Evolutionary conservation across 2,888 invertebrate species (phyloP).

Genomic region (Chironomus tentans): DNA sequence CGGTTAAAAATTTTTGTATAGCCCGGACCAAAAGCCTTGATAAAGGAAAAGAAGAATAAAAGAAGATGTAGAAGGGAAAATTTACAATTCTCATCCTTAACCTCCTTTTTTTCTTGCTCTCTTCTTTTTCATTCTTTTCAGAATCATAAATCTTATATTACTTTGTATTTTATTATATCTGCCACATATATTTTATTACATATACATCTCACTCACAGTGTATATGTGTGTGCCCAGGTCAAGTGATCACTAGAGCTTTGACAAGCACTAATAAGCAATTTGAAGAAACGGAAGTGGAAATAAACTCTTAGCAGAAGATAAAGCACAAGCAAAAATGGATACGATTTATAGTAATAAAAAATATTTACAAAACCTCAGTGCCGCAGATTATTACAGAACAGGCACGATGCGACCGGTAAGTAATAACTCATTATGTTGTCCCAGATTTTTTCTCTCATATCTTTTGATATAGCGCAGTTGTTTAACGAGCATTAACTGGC

Average conservation of each 20-base stretch:
- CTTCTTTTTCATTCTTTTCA: background rate
- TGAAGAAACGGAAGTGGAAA: background rate
- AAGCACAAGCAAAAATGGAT: slow-evolving; percentile 33
- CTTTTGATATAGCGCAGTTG: background rate
- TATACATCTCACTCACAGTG: background rate
- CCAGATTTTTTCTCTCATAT: background rate
- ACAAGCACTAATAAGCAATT: background rate
- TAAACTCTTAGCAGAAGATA: background rate
- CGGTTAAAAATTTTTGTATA: too few relatives aligned
- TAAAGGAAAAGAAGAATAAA: background rate
- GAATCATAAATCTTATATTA: background rate
- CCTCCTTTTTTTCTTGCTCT: background rate
- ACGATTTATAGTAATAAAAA: slow-evolving; percentile 43
- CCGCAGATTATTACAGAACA: slow-evolving; percentile 40
- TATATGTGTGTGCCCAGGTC: background rate
- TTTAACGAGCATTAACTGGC: background rate
- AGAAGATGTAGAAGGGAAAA: background rate
- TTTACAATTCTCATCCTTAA: background rate
- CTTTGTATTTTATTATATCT: background rate
- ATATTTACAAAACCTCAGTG: slow-evolving; percentile 42
- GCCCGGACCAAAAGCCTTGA: background rate
- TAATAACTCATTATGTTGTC: slow-evolving; percentile 26
- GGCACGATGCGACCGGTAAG: slow-evolving; percentile 41
- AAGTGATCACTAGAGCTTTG: background rate
- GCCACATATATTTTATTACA: background rate